These are phyloP conservation scores for Syngnathoides biaculeatus DNA, from an alignment of 2,113 vertebrate genomes.

Conservation along the genomic window DNA sequence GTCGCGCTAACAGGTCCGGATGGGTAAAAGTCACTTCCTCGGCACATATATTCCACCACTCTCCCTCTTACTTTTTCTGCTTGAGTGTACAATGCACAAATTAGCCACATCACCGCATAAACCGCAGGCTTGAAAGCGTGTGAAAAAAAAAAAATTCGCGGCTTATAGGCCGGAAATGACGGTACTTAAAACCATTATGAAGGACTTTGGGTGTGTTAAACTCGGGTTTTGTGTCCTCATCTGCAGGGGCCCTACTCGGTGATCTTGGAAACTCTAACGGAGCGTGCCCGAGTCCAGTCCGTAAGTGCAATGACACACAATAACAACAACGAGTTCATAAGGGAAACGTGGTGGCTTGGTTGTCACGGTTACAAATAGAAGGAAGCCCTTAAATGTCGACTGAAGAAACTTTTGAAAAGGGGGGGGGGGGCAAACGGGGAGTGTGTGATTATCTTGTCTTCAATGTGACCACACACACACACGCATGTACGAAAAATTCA, in stretches of 20 bases:
- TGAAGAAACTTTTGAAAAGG: background rate
- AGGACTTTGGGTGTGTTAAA: background rate
- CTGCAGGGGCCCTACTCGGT: constrained; percentile 86
- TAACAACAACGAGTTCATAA: background rate
- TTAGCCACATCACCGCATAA: no score
- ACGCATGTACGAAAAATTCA: background rate
- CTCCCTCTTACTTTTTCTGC: no score
- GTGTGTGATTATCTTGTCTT: constrained; percentile 10
- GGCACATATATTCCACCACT: no score
- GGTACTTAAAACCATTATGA: background rate
- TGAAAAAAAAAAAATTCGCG: no score
- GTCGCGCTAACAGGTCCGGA: no score
- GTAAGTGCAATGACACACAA: constrained; percentile 73
- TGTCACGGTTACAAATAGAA: constrained; percentile 1
- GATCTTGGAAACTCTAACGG: constrained; percentile 89
- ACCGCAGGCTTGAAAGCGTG: no score
- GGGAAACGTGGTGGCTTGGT: background rate
- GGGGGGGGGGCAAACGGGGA: no score
- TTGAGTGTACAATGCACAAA: no score
- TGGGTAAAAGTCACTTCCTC: no score
- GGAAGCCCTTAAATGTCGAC: background rate
- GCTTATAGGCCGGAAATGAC: no score
- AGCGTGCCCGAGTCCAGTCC: constrained; percentile 90
- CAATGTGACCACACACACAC: constrained; percentile 27
- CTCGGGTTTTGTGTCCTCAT: background rate